These are phyloP conservation scores for Lithophane semibrunnea DNA, from an alignment of 2,888 invertebrate genomes.

Conservation along the genomic window DNA sequence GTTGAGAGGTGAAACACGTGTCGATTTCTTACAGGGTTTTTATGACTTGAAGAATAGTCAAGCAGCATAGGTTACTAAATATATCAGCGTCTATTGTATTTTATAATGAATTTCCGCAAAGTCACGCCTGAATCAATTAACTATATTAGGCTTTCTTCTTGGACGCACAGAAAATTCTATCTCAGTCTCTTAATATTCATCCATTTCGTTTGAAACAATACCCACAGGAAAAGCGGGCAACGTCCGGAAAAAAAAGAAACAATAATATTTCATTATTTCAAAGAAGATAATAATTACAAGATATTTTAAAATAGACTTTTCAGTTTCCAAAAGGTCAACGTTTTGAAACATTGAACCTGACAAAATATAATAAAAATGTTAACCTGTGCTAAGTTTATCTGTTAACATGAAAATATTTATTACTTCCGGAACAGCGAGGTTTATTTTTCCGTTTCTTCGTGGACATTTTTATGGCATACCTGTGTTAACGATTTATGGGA, in stretches of 20 bases:
- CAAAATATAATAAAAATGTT: constrained; percentile 39
- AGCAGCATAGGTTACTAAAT: no score
- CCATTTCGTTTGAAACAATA: constrained; percentile 14
- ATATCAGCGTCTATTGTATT: no score
- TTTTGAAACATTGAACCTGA: neutral
- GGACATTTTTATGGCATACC: constrained; percentile 61
- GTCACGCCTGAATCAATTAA: no score
- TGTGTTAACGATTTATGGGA: constrained; percentile 57
- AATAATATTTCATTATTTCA: neutral
- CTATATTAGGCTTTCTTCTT: no score
- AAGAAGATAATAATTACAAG: neutral
- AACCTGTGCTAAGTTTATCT: constrained; percentile 47
- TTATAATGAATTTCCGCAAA: no score
- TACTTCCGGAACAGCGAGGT: constrained; percentile 52
- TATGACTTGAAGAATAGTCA: no score
- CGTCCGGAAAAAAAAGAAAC: neutral
- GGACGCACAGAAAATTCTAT: neutral
- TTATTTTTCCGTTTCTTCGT: constrained; percentile 59
- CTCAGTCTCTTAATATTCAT: constrained; percentile 6
- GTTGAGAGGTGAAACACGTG: no score
- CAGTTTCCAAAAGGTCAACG: neutral
- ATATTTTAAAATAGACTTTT: neutral
- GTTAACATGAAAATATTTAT: constrained; percentile 59
- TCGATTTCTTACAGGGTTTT: no score
- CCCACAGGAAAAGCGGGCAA: neutral